These are phyloP conservation scores for Cosmorhoe ocellata DNA, from an alignment of 2,888 invertebrate genomes.

Conservation along the genomic window DNA sequence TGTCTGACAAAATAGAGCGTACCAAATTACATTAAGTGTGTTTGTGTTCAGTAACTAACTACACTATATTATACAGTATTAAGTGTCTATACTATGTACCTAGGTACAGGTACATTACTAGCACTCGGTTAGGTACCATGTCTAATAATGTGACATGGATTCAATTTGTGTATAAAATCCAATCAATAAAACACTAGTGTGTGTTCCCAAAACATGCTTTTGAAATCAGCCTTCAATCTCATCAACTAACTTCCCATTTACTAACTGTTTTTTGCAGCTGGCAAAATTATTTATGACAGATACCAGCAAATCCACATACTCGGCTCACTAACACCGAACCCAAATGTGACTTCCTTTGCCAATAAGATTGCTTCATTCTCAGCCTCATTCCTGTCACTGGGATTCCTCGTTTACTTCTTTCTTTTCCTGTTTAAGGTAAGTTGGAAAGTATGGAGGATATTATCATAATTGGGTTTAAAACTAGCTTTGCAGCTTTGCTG, in stretches of 20 bases:
- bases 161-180: no score
- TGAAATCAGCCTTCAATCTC: slow-evolving; percentile 5
- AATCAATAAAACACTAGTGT: no score
- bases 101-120: no score
- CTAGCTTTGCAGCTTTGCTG: background rate
- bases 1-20: no score
- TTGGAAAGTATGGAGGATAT: background rate
- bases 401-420: slow-evolving; percentile 83
- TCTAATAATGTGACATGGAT: no score
- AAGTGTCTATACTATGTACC: no score
- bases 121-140: no score
- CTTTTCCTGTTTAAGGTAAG: slow-evolving; percentile 72
- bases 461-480: background rate
- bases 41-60: no score
- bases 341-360: slow-evolving; percentile 72
- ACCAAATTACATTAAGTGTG: no score
- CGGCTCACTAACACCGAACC: slow-evolving; percentile 75
- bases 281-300: slow-evolving; percentile 84
- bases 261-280: slow-evolving; percentile 74
- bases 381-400: slow-evolving; percentile 76
- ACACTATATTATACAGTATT: no score
- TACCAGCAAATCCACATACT: slow-evolving; percentile 83
- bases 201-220: no score
- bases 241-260: slow-evolving; percentile 24
- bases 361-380: slow-evolving; percentile 74